These are phyloP conservation scores for Echinometra lucunter DNA, from an alignment of 53 echinoderm and acorn worm species.

Conservation along the genomic window DNA sequence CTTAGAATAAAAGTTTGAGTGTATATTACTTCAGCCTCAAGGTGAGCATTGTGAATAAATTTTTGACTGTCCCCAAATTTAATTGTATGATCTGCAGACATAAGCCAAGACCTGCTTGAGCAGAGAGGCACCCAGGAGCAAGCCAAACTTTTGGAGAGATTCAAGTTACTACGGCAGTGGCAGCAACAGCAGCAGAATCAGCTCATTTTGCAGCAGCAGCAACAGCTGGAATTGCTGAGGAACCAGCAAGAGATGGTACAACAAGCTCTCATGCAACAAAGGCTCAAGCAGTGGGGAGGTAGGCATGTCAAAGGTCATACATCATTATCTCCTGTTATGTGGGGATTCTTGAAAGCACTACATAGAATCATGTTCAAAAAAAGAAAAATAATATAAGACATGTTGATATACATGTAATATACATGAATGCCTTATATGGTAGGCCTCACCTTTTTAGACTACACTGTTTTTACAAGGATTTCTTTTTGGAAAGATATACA, in stretches of 20 bases:
- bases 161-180: constrained; percentile 87
- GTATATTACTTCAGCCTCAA: background rate
- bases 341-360: background rate
- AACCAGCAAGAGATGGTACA: constrained; percentile 92
- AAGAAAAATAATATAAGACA: too few species aligned
- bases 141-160: constrained; percentile 82
- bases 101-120: constrained; percentile 83
- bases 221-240: constrained; percentile 81
- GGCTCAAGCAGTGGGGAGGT: constrained; percentile 99
- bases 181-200: constrained; percentile 93
- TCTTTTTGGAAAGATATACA: too few species aligned
- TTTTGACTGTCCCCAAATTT: background rate
- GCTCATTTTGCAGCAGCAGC: constrained; percentile 85
- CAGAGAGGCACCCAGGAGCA: constrained; percentile 88
- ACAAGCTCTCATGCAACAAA: constrained; percentile 84
- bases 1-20: background rate
- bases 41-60: background rate
- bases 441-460: too few species aligned
- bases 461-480: too few species aligned
- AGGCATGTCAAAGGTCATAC: background rate
- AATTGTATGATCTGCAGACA: constrained; percentile 64
- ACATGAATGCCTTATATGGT: too few species aligned
- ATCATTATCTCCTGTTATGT: background rate
- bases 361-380: too few species aligned
- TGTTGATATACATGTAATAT: too few species aligned